These are phyloP conservation scores for Ophion costatus DNA, from an alignment of 2,888 invertebrate genomes.

Conservation along the genomic window DNA sequence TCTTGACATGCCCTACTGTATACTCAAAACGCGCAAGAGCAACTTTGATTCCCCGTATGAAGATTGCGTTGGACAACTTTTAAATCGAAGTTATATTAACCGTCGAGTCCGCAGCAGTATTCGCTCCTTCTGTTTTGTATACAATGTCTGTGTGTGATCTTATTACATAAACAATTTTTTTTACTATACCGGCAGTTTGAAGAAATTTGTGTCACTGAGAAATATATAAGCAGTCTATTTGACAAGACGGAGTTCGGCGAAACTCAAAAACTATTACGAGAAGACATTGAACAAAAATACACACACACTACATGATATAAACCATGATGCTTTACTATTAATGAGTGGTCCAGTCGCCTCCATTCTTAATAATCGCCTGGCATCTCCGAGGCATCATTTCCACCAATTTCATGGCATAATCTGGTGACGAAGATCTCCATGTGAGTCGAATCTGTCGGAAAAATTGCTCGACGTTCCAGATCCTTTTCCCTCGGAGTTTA, in stretches of 20 bases:
- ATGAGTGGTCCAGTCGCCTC: too few relatives aligned
- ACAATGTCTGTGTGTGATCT: slow-evolving; percentile 24
- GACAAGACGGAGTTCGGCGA: too few relatives aligned
- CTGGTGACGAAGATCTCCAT: too few relatives aligned
- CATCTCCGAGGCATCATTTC: too few relatives aligned
- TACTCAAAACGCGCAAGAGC: slow-evolving; percentile 1
- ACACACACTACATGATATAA: background rate
- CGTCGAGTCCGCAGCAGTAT: slow-evolving; percentile 34
- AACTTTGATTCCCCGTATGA: slow-evolving; percentile 14
- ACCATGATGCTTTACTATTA: too few relatives aligned
- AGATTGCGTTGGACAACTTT: slow-evolving; percentile 9
- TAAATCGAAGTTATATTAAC: background rate
- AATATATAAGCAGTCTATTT: slow-evolving; percentile 22
- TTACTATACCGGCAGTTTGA: slow-evolving; percentile 39
- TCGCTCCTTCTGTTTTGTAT: slow-evolving; percentile 43
- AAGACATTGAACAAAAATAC: too few relatives aligned
- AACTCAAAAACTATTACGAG: too few relatives aligned
- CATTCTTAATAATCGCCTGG: too few relatives aligned
- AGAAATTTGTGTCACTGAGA: slow-evolving; percentile 50
- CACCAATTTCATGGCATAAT: too few relatives aligned
- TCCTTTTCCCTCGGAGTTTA: too few relatives aligned
- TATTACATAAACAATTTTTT: slow-evolving; percentile 16
- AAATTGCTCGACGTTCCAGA: too few relatives aligned
- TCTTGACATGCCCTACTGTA: background rate
- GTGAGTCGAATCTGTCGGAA: too few relatives aligned